Conservation (phyloP, 2,113 vertebrate species). For the Hippocampus comes region DNA sequence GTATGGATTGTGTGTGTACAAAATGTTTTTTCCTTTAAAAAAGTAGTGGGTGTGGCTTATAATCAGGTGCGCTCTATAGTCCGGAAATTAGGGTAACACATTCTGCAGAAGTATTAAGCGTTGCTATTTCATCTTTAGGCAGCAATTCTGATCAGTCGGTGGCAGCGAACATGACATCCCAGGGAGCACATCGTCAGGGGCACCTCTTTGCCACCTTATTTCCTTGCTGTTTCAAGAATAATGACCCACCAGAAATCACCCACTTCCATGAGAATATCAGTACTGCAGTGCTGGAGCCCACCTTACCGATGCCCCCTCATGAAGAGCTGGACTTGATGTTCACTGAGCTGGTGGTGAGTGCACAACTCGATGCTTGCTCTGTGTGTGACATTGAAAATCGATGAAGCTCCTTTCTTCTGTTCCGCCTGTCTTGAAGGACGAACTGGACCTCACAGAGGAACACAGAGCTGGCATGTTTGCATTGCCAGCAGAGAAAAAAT, state of each 20-base stretch:
- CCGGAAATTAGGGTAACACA: too few relatives aligned
- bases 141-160: background rate
- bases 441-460: slow-evolving; percentile 7
- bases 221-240: slow-evolving; percentile 6
- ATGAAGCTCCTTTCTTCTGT: background rate
- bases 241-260: background rate
- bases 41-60: too few relatives aligned
- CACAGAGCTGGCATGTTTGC: slow-evolving; percentile 6
- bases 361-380: too few relatives aligned
- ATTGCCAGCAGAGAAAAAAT: slow-evolving; percentile 8
- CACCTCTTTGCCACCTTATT: background rate
- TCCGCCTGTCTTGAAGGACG: background rate
- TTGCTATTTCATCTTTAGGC: background rate
- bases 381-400: background rate
- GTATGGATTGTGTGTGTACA: too few relatives aligned
- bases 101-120: background rate
- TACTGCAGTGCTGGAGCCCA: background rate
- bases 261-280: background rate
- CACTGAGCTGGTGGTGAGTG: slow-evolving; percentile 11
- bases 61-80: too few relatives aligned
- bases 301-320: background rate
- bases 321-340: slow-evolving; percentile 9
- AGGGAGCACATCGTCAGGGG: background rate
- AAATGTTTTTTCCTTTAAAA: too few relatives aligned
- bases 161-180: slow-evolving; percentile 1